Percentiles rank a stretch among this genome's conserved stretches.
phyloP scores from a whole-genome alignment of 1,140 invertebrate genomes.

The Dufourea novaeangliae region DNA sequence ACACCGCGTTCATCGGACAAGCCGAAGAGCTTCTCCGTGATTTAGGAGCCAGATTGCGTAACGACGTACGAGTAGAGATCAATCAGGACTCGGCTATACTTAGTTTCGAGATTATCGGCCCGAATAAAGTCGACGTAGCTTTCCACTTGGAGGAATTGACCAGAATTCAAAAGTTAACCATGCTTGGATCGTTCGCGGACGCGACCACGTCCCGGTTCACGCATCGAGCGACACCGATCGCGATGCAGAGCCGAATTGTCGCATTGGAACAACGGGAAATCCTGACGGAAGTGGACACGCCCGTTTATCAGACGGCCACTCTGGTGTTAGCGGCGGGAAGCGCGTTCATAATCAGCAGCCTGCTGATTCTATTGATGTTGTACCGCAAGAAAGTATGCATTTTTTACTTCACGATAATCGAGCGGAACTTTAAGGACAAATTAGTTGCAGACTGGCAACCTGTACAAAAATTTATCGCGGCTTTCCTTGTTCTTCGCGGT shows the following conservation, averaged over 20 bases:
- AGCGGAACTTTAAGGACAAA: no score
- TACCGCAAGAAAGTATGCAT: constrained; percentile 83
- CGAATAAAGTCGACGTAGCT: constrained; percentile 86
- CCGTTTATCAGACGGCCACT: constrained; percentile 87
- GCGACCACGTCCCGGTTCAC: constrained; percentile 85
- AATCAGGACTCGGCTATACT: constrained; percentile 83
- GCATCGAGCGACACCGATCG: constrained; percentile 81
- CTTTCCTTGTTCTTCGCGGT: no score
- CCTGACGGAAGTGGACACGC: constrained; percentile 85
- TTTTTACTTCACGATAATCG: no score
- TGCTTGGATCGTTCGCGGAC: constrained; percentile 84
- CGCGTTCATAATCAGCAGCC: constrained; percentile 87
- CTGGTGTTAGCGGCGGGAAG: constrained; percentile 87
- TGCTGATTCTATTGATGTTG: constrained; percentile 86
- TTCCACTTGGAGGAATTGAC: constrained; percentile 86
- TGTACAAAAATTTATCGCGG: no score
- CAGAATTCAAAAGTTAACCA: constrained; percentile 75
- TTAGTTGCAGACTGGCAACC: no score
- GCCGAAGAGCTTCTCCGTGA: constrained; percentile 81
- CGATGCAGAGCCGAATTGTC: constrained; percentile 79
- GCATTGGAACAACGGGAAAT: constrained; percentile 87
- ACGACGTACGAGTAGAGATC: constrained; percentile 82
- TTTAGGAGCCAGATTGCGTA: constrained; percentile 82
- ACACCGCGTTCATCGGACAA: constrained; percentile 82
- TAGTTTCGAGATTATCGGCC: constrained; percentile 84